These are phyloP conservation scores for Odontesthes bonariensis DNA, from an alignment of 2,113 vertebrate species.

Conservation along the genomic window DNA sequence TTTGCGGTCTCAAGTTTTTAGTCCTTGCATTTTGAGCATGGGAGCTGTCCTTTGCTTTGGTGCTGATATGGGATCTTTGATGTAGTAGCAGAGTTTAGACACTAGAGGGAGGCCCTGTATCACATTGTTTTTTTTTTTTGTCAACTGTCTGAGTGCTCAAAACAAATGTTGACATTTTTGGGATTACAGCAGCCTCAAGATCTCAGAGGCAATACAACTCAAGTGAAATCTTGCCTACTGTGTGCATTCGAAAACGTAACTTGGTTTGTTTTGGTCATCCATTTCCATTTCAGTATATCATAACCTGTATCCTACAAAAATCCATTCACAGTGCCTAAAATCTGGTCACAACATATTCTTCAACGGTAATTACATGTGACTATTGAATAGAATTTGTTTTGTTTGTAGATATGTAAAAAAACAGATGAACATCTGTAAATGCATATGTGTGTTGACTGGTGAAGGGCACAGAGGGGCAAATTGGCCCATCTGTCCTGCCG, in stretches of 20 bases:
- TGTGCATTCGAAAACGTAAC: neutral
- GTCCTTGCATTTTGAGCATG: neutral
- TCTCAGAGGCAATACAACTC: neutral
- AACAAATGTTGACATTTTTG: neutral
- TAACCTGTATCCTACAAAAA: neutral
- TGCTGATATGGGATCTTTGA: constrained; percentile 49
- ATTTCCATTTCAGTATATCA: neutral
- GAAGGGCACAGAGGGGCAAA: constrained; percentile 57
- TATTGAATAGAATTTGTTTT: neutral
- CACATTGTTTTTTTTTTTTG: neutral
- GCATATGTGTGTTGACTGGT: constrained; percentile 33
- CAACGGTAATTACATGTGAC: neutral
- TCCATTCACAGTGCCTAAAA: neutral
- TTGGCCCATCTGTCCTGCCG: constrained; percentile 64
- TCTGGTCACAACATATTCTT: neutral
- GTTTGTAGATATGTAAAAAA: neutral
- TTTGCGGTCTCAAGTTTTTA: neutral
- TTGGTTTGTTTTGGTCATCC: neutral
- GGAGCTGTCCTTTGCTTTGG: constrained; percentile 63
- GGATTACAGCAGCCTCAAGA: neutral
- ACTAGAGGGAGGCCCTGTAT: constrained; percentile 68
- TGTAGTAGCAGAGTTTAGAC: constrained; percentile 52
- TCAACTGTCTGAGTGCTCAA: neutral
- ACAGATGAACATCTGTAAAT: neutral
- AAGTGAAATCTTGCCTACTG: neutral